Conservation (phyloP, 2,797 vertebrate species). For the Pangasius macronema region DNA sequence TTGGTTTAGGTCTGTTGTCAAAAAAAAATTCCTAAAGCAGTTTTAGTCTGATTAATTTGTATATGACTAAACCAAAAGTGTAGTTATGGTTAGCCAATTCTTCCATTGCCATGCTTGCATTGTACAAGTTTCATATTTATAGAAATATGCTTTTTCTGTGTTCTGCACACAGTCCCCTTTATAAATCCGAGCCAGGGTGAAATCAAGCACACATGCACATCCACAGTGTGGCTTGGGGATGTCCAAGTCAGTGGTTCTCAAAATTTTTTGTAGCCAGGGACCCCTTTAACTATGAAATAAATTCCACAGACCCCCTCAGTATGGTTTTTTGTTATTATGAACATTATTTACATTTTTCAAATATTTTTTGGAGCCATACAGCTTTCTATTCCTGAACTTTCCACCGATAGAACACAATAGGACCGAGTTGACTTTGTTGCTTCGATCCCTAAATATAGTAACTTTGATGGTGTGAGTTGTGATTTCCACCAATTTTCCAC, state of each 20-base stretch:
- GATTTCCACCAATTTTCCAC: not conserved
- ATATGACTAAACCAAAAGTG: conserved; percentile 11
- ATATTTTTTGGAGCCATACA: too few relatives aligned
- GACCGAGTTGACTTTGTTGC: not conserved
- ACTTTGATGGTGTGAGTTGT: not conserved
- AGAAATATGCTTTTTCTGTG: conserved; percentile 1
- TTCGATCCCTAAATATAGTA: not conserved
- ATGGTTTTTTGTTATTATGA: not conserved
- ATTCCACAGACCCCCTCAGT: not conserved
- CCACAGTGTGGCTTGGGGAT: not conserved
- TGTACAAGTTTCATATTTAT: conserved; percentile 28
- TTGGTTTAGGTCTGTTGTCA: not conserved
- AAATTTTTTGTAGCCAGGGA: not conserved
- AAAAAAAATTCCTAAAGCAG: not conserved
- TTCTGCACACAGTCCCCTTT: conserved; percentile 3
- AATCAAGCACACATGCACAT: not conserved
- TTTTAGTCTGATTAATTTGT: conserved; percentile 11
- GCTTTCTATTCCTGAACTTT: not conserved
- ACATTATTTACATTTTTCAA: not conserved
- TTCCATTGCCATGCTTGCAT: not conserved
- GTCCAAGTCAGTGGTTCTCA: not conserved
- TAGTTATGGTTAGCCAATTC: conserved; percentile 3
- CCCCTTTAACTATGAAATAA: not conserved
- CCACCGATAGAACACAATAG: not conserved
- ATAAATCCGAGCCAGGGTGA: not conserved